Base-by-base conservation (phyloP, 2,113 vertebrate species). In the Panthera uncia region DNA sequence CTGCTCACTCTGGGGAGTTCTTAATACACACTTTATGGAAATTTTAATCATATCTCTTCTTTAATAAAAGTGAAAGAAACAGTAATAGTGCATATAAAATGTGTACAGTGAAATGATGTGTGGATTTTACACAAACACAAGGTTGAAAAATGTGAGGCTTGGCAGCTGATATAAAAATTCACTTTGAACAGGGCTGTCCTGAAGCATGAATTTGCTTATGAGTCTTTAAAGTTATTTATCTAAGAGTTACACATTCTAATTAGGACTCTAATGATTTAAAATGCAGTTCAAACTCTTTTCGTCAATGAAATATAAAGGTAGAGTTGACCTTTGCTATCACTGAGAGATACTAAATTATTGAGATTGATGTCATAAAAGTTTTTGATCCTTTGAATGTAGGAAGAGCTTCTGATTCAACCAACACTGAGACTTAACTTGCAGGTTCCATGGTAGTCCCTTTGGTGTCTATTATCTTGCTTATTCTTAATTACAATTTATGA, bases 11-110 rank as follows among this genome's bases (percentile, higher is more conserved):
- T 82, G 82, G 76, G 86, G 85, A 90, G 18, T 76, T 93, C 19
- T 96, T 97, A 86, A 89, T 86, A 81, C 55, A 8, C 0, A 69
- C 41, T 94, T 80, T 87, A 91, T 83, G 45, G 19, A 57, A 45
- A 93, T 76, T 96, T 69, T 96, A 91, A 95, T 97, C 7, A 96
- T 97, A 94, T 95, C 48, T 95, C 29, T 84, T 96, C 55, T 93
- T 97, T 98, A 98, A 76, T 96, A 98, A 94, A 93, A 96, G 19
- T 79, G 66, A 94, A 96, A 76, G 61, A 86, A 97, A 95, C n/a
- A 92, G 55, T 79, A 95, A 83, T 94, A 69, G 63, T 76, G 33
- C 50, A 45, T 73, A 55, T 95, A 90, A 91, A 96, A 89, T 87
- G 23, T 92, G 8, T 88, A 76, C 29, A 91, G 18, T 84, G 71